Conservation (phyloP, 2,888 invertebrate genomes). For the Apoderus coryli region DNA sequence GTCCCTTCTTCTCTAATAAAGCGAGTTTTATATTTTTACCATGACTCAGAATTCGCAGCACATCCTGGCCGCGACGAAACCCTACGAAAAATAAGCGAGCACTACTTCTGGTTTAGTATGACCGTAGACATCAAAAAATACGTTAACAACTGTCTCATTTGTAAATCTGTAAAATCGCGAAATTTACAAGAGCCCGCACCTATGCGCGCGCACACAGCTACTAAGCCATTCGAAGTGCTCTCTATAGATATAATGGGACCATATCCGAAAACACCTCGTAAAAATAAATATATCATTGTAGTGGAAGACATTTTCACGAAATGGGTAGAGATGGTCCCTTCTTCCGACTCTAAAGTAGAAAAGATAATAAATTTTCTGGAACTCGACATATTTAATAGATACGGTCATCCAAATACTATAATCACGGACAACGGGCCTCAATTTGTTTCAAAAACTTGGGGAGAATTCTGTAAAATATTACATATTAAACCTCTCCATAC, state of each 20-base stretch:
- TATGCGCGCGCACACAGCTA: neutral
- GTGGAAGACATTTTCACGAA: no score
- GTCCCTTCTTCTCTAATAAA: constrained; percentile 2
- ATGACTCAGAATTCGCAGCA: neutral
- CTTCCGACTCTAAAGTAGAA: no score
- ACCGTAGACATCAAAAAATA: neutral
- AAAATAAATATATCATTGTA: no score
- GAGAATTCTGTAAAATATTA: no score
- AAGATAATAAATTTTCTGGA: no score
- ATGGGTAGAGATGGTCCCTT: no score
- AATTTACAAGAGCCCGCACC: constrained; percentile 7
- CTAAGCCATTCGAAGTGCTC: neutral
- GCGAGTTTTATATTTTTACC: constrained; percentile 5
- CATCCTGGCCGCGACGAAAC: constrained; percentile 9
- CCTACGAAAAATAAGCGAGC: neutral
- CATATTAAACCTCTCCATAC: no score
- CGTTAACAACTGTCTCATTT: constrained; percentile 5
- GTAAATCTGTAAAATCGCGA: constrained; percentile 3
- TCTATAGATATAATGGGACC: constrained; percentile 7
- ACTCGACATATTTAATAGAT: no score
- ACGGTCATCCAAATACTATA: no score
- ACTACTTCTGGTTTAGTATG: constrained; percentile 2
- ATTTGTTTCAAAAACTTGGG: no score
- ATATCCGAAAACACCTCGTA: neutral
- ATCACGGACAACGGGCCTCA: no score